phyloP scores from a whole-genome alignment of 2,888 invertebrate genomes.

The Agriotes lineatus region DNA sequence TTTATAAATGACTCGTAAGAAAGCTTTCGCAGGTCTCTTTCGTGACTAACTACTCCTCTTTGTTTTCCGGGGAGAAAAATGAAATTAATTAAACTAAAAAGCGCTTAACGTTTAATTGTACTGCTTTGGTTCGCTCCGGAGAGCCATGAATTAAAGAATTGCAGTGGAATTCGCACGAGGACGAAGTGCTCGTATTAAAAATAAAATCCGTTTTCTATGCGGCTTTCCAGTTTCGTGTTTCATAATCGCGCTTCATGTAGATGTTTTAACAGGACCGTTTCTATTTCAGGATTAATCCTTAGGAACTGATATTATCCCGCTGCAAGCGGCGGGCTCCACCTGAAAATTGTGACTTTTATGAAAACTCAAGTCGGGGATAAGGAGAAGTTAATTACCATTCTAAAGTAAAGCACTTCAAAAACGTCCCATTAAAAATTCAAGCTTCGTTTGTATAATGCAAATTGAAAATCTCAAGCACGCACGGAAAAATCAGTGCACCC shows the following conservation, averaged over 20 bases:
- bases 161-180: background rate
- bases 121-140: background rate
- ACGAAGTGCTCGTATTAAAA: background rate
- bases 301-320: background rate
- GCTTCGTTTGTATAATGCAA: background rate
- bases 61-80: slow-evolving; percentile 21
- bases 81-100: slow-evolving; percentile 14
- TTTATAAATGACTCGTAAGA: slow-evolving; percentile 47
- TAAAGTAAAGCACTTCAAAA: background rate
- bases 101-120: slow-evolving; percentile 4
- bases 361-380: background rate
- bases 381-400: background rate
- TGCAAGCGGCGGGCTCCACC: background rate
- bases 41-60: slow-evolving; percentile 47
- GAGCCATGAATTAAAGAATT: background rate
- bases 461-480: background rate
- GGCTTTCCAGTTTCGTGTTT: slow-evolving; percentile 14
- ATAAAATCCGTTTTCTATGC: slow-evolving; percentile 2
- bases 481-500: background rate
- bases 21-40: slow-evolving; percentile 41
- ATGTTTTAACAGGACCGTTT: background rate
- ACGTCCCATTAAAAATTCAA: background rate
- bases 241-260: background rate
- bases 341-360: background rate
- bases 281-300: slow-evolving; percentile 1